These are phyloP conservation scores for Sebastes variabilis DNA, from an alignment of 2,797 vertebrate genomes.

Conservation along the genomic window DNA sequence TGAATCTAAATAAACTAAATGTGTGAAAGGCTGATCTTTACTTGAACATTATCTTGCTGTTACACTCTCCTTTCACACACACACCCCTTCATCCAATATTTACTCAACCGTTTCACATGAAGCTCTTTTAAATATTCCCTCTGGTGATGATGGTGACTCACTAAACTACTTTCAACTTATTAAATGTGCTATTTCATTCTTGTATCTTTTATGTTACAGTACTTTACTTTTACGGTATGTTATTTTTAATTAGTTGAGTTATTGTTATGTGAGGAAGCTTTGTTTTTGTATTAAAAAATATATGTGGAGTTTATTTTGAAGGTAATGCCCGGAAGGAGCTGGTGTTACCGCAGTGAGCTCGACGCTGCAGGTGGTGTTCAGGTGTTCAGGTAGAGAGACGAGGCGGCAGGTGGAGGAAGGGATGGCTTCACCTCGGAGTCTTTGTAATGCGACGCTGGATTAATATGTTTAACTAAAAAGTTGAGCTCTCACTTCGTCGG, in stretches of 20 bases:
- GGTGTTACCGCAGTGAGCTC: accelerated
- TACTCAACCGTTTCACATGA: constrained; percentile 26
- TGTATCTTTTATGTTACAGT: background rate
- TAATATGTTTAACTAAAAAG: background rate
- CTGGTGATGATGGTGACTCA: background rate
- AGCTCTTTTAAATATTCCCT: constrained; percentile 13
- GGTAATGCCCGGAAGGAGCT: background rate
- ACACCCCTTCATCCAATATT: constrained; percentile 65
- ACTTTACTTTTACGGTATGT: background rate
- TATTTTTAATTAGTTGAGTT: background rate
- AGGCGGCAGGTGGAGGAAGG: background rate
- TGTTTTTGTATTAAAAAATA: background rate
- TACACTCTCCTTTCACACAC: constrained; percentile 5
- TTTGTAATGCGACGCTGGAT: background rate
- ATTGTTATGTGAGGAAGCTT: background rate
- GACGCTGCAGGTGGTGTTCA: background rate
- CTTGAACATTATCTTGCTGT: background rate
- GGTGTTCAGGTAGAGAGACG: background rate
- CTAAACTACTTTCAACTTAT: background rate
- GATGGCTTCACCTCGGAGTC: accelerated
- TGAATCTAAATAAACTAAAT: constrained; percentile 15
- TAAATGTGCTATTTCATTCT: background rate
- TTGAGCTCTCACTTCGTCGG: background rate
- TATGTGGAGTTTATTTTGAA: constrained; percentile 3
- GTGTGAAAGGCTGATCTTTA: constrained; percentile 9